phyloP scores from a whole-genome alignment of 2,113 vertebrate genomes.

The Morone saxatilis region DNA sequence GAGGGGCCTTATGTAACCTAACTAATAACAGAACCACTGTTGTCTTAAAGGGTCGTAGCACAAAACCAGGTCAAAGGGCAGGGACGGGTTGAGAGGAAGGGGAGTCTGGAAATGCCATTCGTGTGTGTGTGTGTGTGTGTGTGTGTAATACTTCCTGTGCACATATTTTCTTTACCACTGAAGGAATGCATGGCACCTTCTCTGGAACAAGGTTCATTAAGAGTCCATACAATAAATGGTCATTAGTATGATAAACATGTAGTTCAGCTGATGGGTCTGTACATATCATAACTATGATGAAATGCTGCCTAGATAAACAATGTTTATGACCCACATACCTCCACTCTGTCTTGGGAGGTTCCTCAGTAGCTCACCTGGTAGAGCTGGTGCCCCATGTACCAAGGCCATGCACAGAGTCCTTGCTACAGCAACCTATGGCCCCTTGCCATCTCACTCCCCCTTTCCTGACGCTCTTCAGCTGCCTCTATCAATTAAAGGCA shows the following conservation, averaged over 20 bases:
- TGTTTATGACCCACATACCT: constrained; percentile 29
- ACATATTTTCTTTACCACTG: constrained; percentile 32
- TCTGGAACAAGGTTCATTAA: constrained; percentile 16
- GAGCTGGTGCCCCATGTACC: no score
- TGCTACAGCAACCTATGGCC: no score
- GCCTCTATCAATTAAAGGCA: no score
- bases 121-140: neutral
- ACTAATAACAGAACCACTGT: constrained; percentile 19
- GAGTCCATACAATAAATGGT: constrained; percentile 24
- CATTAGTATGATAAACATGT: constrained; percentile 12
- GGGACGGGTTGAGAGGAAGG: constrained; percentile 3
- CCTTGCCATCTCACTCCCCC: no score
- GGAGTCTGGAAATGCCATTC: constrained; percentile 8
- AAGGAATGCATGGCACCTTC: constrained; percentile 22
- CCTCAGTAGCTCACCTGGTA: no score
- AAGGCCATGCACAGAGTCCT: no score
- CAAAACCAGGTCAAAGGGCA: constrained; percentile 55
- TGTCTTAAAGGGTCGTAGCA: constrained; percentile 36
- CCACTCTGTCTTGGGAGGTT: neutral
- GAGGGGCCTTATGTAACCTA: constrained; percentile 37
- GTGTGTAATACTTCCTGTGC: constrained; percentile 13
- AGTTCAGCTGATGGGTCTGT: constrained; percentile 16
- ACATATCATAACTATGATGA: constrained; percentile 25
- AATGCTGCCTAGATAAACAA: neutral
- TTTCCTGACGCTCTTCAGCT: no score